These are phyloP conservation scores for Eupithecia abbreviata DNA, from an alignment of 2,888 invertebrate genomes.

Conservation along the genomic window DNA sequence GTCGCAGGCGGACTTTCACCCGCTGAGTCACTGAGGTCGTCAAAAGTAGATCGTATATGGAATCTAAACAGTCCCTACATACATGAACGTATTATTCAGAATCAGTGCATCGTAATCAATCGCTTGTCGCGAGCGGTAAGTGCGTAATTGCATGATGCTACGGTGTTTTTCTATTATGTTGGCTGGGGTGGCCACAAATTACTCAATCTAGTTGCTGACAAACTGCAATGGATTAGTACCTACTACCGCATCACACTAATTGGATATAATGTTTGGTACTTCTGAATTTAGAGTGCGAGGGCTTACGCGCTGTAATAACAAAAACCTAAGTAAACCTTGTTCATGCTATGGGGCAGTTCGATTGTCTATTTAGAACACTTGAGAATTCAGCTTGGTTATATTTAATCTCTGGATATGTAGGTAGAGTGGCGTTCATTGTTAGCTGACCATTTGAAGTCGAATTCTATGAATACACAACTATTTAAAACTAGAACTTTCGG, in stretches of 20 bases:
- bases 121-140: slow-evolving; percentile 39
- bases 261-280: too few species aligned
- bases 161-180: slow-evolving; percentile 43
- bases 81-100: slow-evolving; percentile 30
- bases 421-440: too few species aligned
- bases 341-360: too few species aligned
- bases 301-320: too few species aligned
- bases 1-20: neutral
- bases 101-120: slow-evolving; percentile 39
- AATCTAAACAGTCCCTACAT: neutral
- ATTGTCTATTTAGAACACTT: neutral
- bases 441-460: too few species aligned
- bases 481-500: too few species aligned
- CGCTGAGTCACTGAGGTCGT: neutral
- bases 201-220: neutral
- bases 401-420: too few species aligned
- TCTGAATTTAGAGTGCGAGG: too few species aligned
- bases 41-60: neutral
- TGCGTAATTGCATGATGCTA: slow-evolving; percentile 46
- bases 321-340: too few species aligned
- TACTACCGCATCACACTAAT: too few species aligned
- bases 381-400: neutral
- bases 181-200: slow-evolving; percentile 20
- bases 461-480: too few species aligned
- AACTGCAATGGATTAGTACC: neutral